phyloP scores from a whole-genome alignment of 2,888 invertebrate genomes.

The Acronicta leporina region DNA sequence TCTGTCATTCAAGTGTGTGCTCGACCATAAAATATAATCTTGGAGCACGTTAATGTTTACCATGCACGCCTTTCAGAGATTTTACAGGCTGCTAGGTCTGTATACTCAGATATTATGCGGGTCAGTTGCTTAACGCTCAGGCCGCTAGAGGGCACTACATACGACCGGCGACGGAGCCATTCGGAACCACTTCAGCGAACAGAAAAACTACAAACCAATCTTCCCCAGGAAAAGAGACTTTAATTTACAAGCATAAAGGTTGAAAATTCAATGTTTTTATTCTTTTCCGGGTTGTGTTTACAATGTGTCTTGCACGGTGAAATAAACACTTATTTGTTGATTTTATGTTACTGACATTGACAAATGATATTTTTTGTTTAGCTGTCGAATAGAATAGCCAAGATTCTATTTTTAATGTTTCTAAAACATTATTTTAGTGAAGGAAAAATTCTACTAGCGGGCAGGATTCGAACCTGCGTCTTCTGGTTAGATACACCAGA shows the following conservation, averaged over 20 bases:
- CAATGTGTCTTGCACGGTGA: constrained; percentile 3
- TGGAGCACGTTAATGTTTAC: too few species aligned
- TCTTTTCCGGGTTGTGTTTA: constrained; percentile 2
- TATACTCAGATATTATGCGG: constrained; percentile 9
- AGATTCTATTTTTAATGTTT: too few species aligned
- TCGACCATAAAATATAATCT: too few species aligned
- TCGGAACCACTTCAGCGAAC: constrained; percentile 4
- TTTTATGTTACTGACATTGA: neutral
- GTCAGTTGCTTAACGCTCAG: constrained; percentile 14
- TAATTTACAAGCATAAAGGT: constrained; percentile 2
- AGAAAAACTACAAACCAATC: constrained; percentile 3
- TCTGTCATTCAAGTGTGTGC: too few species aligned
- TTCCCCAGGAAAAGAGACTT: constrained; percentile 8
- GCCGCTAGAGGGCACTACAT: constrained; percentile 15
- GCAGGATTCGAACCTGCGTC: too few species aligned
- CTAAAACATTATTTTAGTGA: too few species aligned
- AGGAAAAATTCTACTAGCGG: too few species aligned
- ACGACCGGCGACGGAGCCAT: constrained; percentile 10
- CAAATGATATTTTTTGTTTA: neutral
- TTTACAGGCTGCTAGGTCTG: neutral
- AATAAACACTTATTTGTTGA: neutral
- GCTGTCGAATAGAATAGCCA: neutral
- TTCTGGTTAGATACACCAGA: too few species aligned
- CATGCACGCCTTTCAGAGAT: neutral
- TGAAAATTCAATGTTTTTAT: constrained; percentile 1